Conservation (phyloP, 2,888 invertebrate species). For the Pseudococcus longispinus region DNA sequence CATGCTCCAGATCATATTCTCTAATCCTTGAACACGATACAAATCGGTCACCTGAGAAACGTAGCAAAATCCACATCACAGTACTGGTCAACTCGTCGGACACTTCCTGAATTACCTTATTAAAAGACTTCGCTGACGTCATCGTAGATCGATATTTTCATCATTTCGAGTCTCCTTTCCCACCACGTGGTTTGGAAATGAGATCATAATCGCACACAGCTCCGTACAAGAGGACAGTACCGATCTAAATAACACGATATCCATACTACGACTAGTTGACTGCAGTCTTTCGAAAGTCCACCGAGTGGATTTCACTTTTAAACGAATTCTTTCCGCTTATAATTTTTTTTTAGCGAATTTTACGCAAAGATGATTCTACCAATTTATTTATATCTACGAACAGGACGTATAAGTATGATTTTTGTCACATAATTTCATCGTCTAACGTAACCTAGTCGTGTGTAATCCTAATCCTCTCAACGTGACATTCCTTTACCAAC, state of each 20-base stretch:
- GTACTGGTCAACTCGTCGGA: background rate
- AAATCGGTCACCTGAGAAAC: background rate
- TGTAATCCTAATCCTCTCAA: background rate
- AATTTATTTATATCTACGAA: background rate
- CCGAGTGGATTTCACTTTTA: background rate
- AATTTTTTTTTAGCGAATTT: background rate
- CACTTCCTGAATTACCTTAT: slow-evolving; percentile 5
- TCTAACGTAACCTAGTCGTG: background rate
- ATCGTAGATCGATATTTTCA: background rate
- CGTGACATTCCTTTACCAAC: background rate
- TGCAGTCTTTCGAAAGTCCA: background rate
- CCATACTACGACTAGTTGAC: background rate
- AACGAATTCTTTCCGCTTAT: background rate
- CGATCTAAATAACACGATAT: background rate
- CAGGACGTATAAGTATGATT: background rate
- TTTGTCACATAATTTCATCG: background rate
- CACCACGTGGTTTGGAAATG: background rate
- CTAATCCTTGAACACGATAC: background rate
- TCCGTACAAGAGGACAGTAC: background rate
- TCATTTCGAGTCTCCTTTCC: background rate
- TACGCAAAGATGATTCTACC: slow-evolving; percentile 3
- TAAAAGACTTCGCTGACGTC: background rate
- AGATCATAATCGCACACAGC: background rate
- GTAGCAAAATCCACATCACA: background rate
- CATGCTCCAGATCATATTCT: background rate